These are phyloP conservation scores for Loris lydekkerianus DNA, from an alignment of 2,797 vertebrate genomes.

Conservation along the genomic window DNA sequence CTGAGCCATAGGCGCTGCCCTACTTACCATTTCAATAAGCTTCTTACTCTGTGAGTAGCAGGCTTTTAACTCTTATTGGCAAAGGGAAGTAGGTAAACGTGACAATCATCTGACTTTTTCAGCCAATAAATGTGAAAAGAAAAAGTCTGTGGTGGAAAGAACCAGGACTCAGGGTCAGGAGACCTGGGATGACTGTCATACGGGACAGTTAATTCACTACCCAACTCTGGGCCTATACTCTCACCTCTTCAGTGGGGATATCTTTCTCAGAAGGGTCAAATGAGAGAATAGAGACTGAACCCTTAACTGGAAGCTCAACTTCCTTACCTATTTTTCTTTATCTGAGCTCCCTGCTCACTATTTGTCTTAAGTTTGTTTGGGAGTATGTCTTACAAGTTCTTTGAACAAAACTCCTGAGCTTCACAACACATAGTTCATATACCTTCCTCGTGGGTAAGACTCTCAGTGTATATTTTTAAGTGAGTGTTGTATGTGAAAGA, in stretches of 20 bases:
- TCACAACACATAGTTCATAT: neutral
- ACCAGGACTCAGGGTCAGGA: neutral
- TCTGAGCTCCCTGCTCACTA: neutral
- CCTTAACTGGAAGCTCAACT: neutral
- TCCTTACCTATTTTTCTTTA: neutral
- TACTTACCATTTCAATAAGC: neutral
- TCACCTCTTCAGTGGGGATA: neutral
- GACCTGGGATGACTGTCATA: neutral
- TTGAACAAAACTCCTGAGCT: neutral
- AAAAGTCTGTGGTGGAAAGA: neutral
- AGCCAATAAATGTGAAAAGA: neutral
- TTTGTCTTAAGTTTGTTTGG: slow-evolving; percentile 8
- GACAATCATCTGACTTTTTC: neutral
- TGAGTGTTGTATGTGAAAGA: neutral
- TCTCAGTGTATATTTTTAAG: neutral
- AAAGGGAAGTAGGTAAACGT: neutral
- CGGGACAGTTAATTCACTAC: neutral
- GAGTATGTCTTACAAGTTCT: neutral
- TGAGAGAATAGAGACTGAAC: neutral
- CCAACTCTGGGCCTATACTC: neutral
- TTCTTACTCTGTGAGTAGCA: neutral
- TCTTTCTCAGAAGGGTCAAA: neutral
- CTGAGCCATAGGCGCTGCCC: too few species aligned
- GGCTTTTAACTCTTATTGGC: neutral
- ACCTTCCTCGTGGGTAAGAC: neutral